A percentile compares a stretch with the other conserved stretches of the same genome.
Conservation (phyloP, 2,888 invertebrate species). For the Ormyrus rosae region DNA sequence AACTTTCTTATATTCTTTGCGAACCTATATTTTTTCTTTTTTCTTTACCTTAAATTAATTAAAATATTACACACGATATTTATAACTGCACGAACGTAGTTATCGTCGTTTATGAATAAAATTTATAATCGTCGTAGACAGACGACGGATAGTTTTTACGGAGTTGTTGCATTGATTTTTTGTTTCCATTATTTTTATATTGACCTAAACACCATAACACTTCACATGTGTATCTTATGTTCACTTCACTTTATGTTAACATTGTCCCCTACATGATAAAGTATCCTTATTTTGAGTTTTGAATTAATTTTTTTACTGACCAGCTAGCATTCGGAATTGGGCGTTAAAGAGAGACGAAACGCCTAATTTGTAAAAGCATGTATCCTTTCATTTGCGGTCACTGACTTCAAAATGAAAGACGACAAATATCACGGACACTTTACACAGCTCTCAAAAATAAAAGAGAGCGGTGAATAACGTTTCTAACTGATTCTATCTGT, state of each 20-base stretch:
- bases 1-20: constrained; percentile 41
- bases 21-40: constrained; percentile 36
- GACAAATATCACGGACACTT: constrained; percentile 41
- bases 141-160: constrained; percentile 65
- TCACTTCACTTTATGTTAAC: neutral
- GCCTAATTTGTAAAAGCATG: constrained; percentile 35
- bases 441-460: constrained; percentile 4
- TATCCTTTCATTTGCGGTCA: constrained; percentile 31
- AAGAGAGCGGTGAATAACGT: constrained; percentile 3
- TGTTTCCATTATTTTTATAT: constrained; percentile 35
- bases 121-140: constrained; percentile 71
- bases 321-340: constrained; percentile 32
- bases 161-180: constrained; percentile 54
- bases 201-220: constrained; percentile 53
- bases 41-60: constrained; percentile 69
- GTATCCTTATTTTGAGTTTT: constrained; percentile 47
- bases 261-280: constrained; percentile 54
- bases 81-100: constrained; percentile 72
- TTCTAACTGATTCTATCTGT: neutral
- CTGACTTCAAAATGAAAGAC: constrained; percentile 46
- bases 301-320: constrained; percentile 21
- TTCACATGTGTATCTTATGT: constrained; percentile 3
- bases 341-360: constrained; percentile 37
- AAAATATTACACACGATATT: constrained; percentile 74
- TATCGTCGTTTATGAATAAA: constrained; percentile 71